Evolutionary conservation across 2,797 vertebrate species (phyloP).

Genomic region (Nannoperca australis): DNA sequence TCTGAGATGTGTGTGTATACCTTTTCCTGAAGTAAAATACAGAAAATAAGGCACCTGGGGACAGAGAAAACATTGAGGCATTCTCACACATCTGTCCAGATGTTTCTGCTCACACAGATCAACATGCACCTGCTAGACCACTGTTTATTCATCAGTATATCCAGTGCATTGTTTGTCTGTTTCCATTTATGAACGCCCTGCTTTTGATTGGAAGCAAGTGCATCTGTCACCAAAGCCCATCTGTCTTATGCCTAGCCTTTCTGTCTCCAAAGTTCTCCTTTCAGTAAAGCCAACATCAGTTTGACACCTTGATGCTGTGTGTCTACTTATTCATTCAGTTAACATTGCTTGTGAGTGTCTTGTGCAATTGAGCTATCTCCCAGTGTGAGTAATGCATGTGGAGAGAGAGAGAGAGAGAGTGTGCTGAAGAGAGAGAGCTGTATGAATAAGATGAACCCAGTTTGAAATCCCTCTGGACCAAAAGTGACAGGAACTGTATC

Average conservation of each 20-base stretch:
- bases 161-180: neutral
- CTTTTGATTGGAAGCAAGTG: neutral
- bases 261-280: conserved; percentile 26
- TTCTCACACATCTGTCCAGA: conserved; percentile 3
- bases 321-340: conserved; percentile 33
- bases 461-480: conserved; percentile 24
- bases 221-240: conserved; percentile 19
- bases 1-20: neutral
- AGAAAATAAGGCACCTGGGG: neutral
- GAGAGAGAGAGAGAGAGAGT: conserved; percentile 1
- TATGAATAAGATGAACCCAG: conserved; percentile 44
- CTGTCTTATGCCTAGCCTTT: conserved; percentile 21
- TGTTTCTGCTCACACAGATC: neutral
- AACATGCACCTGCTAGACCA: neutral
- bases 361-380: conserved; percentile 24
- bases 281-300: conserved; percentile 17
- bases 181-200: neutral
- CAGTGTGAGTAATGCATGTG: conserved; percentile 21
- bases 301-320: conserved; percentile 25
- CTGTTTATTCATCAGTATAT: neutral
- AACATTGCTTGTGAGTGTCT: conserved; percentile 15
- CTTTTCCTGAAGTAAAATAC: neutral
- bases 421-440: neutral
- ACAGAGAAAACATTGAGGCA: neutral
- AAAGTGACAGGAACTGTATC: conserved; percentile 22